Conservation (phyloP, 2,797 vertebrate species). For the Catharus ustulatus region DNA sequence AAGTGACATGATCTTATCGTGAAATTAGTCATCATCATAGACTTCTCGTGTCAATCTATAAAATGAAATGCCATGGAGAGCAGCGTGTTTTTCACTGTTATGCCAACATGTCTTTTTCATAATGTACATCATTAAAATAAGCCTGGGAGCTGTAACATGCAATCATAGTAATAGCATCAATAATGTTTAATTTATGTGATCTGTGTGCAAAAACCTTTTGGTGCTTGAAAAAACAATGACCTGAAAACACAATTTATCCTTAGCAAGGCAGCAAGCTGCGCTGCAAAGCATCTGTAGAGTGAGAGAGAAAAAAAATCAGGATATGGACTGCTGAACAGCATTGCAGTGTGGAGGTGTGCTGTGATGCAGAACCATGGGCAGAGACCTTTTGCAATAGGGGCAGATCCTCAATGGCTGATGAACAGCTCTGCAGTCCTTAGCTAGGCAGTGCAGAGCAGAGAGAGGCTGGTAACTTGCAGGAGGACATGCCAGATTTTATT, state of each 20-base stretch:
- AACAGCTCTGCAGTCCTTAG: neutral
- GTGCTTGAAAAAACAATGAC: constrained; percentile 26
- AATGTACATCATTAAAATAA: constrained; percentile 47
- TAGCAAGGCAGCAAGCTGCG: neutral
- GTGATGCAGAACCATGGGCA: neutral
- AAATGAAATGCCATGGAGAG: constrained; percentile 23
- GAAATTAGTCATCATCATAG: constrained; percentile 39
- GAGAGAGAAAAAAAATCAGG: neutral
- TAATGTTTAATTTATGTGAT: constrained; percentile 38
- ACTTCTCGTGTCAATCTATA: neutral
- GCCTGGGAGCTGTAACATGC: neutral
- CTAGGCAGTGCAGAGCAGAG: neutral
- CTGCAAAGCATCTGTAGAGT: neutral
- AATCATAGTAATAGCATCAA: constrained; percentile 32
- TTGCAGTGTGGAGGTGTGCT: neutral
- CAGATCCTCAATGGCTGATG: neutral
- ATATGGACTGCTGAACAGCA: neutral
- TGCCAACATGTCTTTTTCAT: constrained; percentile 27
- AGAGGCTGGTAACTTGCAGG: neutral
- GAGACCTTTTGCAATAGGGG: neutral
- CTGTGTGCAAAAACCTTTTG: neutral
- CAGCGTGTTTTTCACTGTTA: constrained; percentile 11
- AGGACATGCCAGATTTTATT: neutral
- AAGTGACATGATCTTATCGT: constrained; percentile 28
- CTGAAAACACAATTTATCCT: constrained; percentile 29